A percentile compares a stretch with the other conserved stretches of the same genome.
These are phyloP conservation scores for Xenopus laevis DNA, from an alignment of 2,113 vertebrate genomes.

Conservation along the genomic window DNA sequence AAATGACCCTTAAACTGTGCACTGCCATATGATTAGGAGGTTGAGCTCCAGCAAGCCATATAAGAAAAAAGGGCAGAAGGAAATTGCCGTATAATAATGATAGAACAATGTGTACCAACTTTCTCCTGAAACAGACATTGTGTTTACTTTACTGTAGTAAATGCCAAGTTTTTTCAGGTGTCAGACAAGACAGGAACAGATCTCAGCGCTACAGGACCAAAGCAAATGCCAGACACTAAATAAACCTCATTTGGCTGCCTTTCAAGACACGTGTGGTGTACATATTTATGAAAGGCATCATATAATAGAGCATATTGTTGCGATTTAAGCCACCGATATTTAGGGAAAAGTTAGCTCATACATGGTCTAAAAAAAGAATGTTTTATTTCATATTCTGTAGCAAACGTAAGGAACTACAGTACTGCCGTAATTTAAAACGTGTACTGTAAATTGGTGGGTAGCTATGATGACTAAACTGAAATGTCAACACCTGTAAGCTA, in stretches of 20 bases:
- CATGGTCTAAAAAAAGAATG: background rate
- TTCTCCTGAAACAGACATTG: background rate
- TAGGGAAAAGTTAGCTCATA: conserved; percentile 6
- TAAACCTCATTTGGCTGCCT: conserved; percentile 32
- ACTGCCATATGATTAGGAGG: too few relatives aligned
- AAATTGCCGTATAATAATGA: background rate
- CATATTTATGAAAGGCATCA: background rate
- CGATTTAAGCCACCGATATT: conserved; percentile 2
- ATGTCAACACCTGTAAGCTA: background rate
- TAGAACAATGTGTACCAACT: background rate
- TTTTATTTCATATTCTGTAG: background rate
- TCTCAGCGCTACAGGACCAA: conserved; percentile 21
- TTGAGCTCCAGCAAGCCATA: too few relatives aligned
- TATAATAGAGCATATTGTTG: background rate
- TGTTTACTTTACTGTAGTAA: conserved; percentile 17
- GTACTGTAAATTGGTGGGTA: background rate
- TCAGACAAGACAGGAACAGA: conserved; percentile 32
- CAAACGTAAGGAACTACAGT: background rate
- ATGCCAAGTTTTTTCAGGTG: conserved; percentile 35
- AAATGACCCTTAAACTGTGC: too few relatives aligned
- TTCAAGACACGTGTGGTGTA: conserved; percentile 29
- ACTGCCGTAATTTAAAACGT: background rate
- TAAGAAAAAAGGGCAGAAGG: too few relatives aligned
- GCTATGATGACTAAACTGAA: background rate
- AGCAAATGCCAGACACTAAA: conserved; percentile 27